phyloP scores from a whole-genome alignment of 2,888 invertebrate species.

The Xanthia togata region DNA sequence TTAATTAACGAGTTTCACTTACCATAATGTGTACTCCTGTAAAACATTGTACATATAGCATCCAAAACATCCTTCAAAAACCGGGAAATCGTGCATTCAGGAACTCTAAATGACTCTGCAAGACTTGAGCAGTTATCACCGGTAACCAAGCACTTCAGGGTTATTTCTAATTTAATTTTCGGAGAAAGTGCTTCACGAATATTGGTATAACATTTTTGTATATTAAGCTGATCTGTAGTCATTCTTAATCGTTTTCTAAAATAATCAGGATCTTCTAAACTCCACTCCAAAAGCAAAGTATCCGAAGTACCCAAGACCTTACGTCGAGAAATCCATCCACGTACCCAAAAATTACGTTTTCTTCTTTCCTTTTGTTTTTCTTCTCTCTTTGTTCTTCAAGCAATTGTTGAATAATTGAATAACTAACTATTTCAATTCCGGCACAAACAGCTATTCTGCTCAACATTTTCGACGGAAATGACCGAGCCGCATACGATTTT shows the following conservation, averaged over 20 bases:
- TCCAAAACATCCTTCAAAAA: too few species aligned
- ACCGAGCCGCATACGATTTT: constrained; percentile 74
- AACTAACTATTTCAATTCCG: constrained; percentile 52
- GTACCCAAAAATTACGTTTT: constrained; percentile 66
- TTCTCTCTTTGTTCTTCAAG: constrained; percentile 18
- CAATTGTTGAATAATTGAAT: constrained; percentile 14
- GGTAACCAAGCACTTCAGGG: too few species aligned
- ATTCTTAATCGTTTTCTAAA: constrained; percentile 67
- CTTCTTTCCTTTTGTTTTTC: constrained; percentile 66
- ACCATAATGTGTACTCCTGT: too few species aligned
- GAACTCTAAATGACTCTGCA: too few species aligned
- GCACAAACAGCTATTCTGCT: constrained; percentile 67
- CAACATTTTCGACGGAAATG: constrained; percentile 69
- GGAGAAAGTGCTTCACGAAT: too few species aligned
- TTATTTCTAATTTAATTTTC: too few species aligned
- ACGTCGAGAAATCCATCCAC: constrained; percentile 67
- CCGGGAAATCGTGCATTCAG: too few species aligned
- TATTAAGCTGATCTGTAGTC: constrained; percentile 65
- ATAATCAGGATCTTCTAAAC: constrained; percentile 67
- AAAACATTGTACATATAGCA: too few species aligned
- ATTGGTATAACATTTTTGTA: too few species aligned
- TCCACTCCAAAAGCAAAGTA: constrained; percentile 62
- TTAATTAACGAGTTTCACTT: too few species aligned
- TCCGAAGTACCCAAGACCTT: constrained; percentile 62
- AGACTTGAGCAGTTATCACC: too few species aligned